These are phyloP conservation scores for Cyclophora punctaria DNA, from an alignment of 2,888 invertebrate species.

Conservation along the genomic window DNA sequence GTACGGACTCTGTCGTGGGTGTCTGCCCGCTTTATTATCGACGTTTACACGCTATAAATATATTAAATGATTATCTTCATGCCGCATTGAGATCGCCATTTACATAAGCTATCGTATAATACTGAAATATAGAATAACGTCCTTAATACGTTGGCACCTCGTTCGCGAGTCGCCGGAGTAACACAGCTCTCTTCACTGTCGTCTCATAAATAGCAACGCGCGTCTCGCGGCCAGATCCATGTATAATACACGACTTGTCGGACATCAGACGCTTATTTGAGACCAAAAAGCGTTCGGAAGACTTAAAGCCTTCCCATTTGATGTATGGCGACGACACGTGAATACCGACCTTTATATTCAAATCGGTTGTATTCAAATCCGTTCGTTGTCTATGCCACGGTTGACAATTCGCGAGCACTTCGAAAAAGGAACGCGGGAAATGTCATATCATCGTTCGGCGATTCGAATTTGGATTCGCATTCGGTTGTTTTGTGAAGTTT, in stretches of 20 bases:
- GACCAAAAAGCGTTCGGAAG: slow-evolving; percentile 70
- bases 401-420: slow-evolving; percentile 70
- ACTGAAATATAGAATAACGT: slow-evolving; percentile 24
- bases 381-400: slow-evolving; percentile 64
- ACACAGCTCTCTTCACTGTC: slow-evolving; percentile 34
- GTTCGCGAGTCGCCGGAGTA: slow-evolving; percentile 39
- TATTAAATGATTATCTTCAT: slow-evolving; percentile 62
- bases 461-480: slow-evolving; percentile 31
- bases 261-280: slow-evolving; percentile 70
- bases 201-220: slow-evolving; percentile 37
- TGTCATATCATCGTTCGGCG: slow-evolving; percentile 58
- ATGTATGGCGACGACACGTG: slow-evolving; percentile 67
- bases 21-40: slow-evolving; percentile 61
- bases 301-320: slow-evolving; percentile 66
- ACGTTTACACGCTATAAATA: slow-evolving; percentile 68
- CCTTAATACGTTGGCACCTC: slow-evolving; percentile 45
- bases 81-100: slow-evolving; percentile 47
- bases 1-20: slow-evolving; percentile 55
- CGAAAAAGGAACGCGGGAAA: slow-evolving; percentile 66
- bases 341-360: slow-evolving; percentile 73
- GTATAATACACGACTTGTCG: slow-evolving; percentile 38
- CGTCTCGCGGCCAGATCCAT: slow-evolving; percentile 25
- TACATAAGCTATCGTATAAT: slow-evolving; percentile 36
- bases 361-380: slow-evolving; percentile 67
- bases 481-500: slow-evolving; percentile 43